Evolutionary conservation across 1,140 invertebrate species (phyloP).

Genomic region (Magallana ariakensis): DNA sequence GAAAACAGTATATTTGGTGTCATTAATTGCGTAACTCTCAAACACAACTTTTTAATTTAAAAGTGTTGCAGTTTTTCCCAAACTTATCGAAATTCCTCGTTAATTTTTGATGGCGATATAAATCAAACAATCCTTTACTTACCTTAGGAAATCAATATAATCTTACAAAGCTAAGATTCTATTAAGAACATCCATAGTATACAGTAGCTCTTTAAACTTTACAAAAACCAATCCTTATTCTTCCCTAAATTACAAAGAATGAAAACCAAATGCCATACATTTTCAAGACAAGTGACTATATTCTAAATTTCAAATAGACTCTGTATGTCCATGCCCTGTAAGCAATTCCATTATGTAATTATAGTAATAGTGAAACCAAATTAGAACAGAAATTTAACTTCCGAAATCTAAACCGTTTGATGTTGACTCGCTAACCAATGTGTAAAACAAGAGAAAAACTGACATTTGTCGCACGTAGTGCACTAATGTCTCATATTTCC

Average conservation of each 20-base stretch:
- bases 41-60: too few relatives aligned
- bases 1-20: too few relatives aligned
- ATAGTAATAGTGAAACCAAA: conserved; percentile 10
- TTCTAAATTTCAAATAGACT: too few relatives aligned
- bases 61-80: too few relatives aligned
- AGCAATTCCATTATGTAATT: conserved; percentile 21
- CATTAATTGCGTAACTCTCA: too few relatives aligned
- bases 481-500: conserved; percentile 8
- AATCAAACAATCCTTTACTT: too few relatives aligned
- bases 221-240: not conserved
- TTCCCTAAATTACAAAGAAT: not conserved
- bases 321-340: not conserved
- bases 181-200: not conserved
- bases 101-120: too few relatives aligned
- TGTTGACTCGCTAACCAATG: not conserved
- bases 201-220: not conserved
- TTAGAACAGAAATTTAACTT: not conserved
- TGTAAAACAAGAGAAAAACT: conserved; percentile 2
- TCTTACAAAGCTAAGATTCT: not conserved
- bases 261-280: not conserved
- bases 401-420: not conserved
- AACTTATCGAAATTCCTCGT: too few relatives aligned
- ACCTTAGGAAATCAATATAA: not conserved
- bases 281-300: too few relatives aligned
- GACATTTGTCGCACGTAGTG: conserved; percentile 19